A percentile compares a stretch with the other conserved stretches of the same genome.
Evolutionary conservation across 2,113 vertebrate species (phyloP).

Genomic region (Pteruthius melanotis): DNA sequence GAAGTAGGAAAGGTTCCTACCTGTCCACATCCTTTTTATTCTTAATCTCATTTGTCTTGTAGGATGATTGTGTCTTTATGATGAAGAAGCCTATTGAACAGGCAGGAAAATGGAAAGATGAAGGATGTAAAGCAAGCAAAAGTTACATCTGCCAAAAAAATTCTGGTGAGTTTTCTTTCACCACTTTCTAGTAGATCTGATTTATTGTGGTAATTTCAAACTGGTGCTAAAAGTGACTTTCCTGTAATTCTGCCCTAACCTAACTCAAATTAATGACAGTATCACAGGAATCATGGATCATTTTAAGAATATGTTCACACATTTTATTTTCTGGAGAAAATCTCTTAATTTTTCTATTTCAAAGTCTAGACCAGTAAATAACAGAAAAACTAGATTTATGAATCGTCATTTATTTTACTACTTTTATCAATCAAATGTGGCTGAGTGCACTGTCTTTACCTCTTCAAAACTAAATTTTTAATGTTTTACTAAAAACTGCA

Average conservation of each 20-base stretch:
- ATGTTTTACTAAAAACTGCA: not conserved
- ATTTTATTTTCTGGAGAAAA: not conserved
- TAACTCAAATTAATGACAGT: not conserved
- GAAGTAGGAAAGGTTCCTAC: not conserved
- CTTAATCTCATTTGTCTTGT: not conserved
- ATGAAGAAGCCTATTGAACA: constrained; percentile 31
- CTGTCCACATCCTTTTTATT: not conserved
- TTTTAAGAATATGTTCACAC: not conserved
- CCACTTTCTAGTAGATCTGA: not conserved
- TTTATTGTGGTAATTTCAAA: not conserved
- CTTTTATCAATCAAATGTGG: not conserved
- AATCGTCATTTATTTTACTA: not conserved
- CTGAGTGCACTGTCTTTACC: not conserved
- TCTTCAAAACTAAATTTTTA: not conserved
- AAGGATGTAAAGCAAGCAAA: constrained; percentile 69
- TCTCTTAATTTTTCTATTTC: not conserved
- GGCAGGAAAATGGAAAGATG: constrained; percentile 82
- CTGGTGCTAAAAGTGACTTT: not conserved
- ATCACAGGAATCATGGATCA: not conserved
- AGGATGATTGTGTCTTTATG: constrained; percentile 80
- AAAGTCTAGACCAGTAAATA: not conserved
- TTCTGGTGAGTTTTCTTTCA: constrained; percentile 68
- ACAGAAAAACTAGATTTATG: not conserved
- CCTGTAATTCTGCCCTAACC: not conserved
- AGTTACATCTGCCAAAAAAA: constrained; percentile 85